A percentile compares a stretch with the other conserved stretches of the same genome.
These are phyloP conservation scores for Zoanthus sansibaricus DNA, from an alignment of 92 coral and sea anemone genomes.

Conservation along the genomic window DNA sequence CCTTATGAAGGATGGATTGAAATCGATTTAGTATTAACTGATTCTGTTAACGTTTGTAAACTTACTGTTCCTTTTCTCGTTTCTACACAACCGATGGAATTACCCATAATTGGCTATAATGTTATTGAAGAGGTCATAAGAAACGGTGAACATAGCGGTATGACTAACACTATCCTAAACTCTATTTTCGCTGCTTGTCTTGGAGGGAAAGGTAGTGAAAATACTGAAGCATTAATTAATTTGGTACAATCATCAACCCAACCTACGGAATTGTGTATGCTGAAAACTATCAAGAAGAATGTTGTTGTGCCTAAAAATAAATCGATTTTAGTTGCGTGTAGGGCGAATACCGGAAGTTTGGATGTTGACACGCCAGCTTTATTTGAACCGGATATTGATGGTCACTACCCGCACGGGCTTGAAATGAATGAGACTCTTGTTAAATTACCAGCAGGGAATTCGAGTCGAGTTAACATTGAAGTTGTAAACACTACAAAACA, in stretches of 20 bases:
- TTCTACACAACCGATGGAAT: neutral
- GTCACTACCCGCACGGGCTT: neutral
- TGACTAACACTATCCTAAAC: neutral
- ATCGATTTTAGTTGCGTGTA: conserved; percentile 53
- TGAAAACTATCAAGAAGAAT: conserved; percentile 56
- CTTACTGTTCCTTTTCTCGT: conserved; percentile 17
- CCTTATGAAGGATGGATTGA: conserved; percentile 1
- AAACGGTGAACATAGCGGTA: neutral
- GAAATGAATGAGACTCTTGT: neutral
- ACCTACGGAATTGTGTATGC: conserved; percentile 50
- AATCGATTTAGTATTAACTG: neutral
- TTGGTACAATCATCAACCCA: neutral
- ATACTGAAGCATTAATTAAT: neutral
- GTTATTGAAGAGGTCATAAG: conserved; percentile 3
- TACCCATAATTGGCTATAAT: neutral
- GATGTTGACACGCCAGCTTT: neutral
- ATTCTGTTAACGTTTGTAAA: neutral
- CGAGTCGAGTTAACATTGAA: neutral
- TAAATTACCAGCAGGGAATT: neutral
- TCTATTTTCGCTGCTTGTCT: neutral
- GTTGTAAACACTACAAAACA: neutral
- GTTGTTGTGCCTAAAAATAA: conserved; percentile 49
- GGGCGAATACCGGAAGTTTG: neutral
- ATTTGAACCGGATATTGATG: neutral
- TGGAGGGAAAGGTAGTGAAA: neutral